phyloP scores from a whole-genome alignment of 2,888 invertebrate genomes.

The Cosmopolites sordidus region DNA sequence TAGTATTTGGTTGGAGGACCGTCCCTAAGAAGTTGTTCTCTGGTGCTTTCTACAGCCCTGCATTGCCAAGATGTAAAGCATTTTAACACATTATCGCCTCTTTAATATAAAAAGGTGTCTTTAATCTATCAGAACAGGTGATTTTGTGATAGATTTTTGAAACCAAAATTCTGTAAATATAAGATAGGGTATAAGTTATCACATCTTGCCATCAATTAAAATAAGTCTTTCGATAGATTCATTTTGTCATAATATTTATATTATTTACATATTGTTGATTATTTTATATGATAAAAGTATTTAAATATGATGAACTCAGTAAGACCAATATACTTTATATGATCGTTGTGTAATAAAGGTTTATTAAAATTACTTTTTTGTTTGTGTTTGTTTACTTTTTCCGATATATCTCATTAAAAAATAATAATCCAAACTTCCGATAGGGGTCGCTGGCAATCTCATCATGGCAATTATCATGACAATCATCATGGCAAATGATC shows the following conservation, averaged over 20 bases:
- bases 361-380: too few species aligned
- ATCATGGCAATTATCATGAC: too few species aligned
- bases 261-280: constrained; percentile 21
- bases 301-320: background rate
- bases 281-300: constrained; percentile 9
- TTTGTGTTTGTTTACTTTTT: too few species aligned
- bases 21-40: constrained; percentile 70
- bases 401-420: too few species aligned
- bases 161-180: too few species aligned
- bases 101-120: too few species aligned
- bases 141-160: too few species aligned
- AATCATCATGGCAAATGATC: too few species aligned
- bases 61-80: constrained; percentile 57
- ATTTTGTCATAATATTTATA: constrained; percentile 28
- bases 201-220: constrained; percentile 18
- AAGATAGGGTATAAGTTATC: constrained; percentile 12
- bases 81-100: constrained; percentile 31
- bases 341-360: too few species aligned
- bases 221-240: constrained; percentile 12
- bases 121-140: too few species aligned
- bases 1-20: constrained; percentile 72
- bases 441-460: too few species aligned
- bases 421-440: too few species aligned
- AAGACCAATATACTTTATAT: background rate
- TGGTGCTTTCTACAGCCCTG: constrained; percentile 66